These are phyloP conservation scores for Colius striatus DNA, from an alignment of 2,113 vertebrate species.

Conservation along the genomic window DNA sequence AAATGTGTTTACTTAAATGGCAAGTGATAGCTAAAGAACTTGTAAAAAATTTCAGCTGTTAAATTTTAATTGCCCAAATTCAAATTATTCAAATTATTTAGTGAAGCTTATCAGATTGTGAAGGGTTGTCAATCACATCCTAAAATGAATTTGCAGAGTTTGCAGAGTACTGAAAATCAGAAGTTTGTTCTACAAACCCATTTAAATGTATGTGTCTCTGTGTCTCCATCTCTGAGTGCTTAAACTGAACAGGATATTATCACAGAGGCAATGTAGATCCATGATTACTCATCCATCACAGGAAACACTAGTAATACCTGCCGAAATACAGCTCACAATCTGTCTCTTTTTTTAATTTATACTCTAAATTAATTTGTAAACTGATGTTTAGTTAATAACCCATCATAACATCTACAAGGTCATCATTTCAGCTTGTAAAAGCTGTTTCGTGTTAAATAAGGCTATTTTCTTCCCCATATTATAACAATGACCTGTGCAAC, in stretches of 20 bases:
- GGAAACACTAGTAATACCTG: background rate
- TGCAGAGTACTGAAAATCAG: background rate
- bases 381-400: background rate
- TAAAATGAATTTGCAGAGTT: background rate
- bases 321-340: background rate
- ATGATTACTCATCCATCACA: background rate
- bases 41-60: background rate
- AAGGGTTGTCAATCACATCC: background rate
- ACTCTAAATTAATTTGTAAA: constrained; percentile 28
- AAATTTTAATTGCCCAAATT: background rate
- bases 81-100: background rate
- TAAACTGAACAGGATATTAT: background rate
- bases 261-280: background rate
- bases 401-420: background rate
- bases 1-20: background rate
- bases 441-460: background rate
- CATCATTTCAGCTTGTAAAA: background rate
- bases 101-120: background rate
- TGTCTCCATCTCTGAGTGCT: background rate
- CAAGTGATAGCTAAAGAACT: background rate
- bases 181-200: background rate
- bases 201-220: background rate
- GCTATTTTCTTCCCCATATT: background rate
- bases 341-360: background rate
- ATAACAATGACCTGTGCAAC: background rate